Evolutionary conservation across 2,888 invertebrate genomes (phyloP).

Genomic region (Mesochorus sp.): DNA sequence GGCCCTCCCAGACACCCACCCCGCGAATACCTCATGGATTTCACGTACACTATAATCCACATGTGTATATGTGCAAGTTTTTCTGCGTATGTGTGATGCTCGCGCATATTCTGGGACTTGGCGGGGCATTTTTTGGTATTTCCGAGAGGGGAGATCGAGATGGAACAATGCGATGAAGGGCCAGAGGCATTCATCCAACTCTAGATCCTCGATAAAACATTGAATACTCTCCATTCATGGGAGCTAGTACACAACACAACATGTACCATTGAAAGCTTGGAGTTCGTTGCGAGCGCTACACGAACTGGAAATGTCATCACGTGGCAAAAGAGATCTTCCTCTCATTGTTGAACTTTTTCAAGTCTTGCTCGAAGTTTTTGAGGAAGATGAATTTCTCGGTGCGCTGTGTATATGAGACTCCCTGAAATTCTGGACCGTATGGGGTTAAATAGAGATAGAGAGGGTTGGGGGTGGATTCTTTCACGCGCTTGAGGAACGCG

Average conservation of each 20-base stretch:
- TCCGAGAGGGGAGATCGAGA: constrained; percentile 64
- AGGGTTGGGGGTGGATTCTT: too few species aligned
- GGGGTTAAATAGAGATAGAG: background rate
- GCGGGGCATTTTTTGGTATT: constrained; percentile 23
- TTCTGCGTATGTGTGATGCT: constrained; percentile 18
- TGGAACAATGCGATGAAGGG: constrained; percentile 69
- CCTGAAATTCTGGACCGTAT: background rate
- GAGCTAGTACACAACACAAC: constrained; percentile 11
- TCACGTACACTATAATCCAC: too few species aligned
- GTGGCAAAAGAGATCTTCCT: constrained; percentile 58
- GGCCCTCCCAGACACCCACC: constrained; percentile 14
- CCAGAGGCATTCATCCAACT: constrained; percentile 75
- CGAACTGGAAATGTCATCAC: constrained; percentile 76
- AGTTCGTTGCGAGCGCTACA: constrained; percentile 65
- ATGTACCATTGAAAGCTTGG: constrained; percentile 47
- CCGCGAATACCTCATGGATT: constrained; percentile 30
- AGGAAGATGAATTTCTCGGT: constrained; percentile 29
- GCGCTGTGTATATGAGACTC: background rate
- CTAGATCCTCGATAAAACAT: constrained; percentile 80
- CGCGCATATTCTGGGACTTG: constrained; percentile 22
- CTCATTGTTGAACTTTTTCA: constrained; percentile 18
- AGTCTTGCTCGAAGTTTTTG: constrained; percentile 18
- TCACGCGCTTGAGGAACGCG: too few species aligned
- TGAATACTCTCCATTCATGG: constrained; percentile 71
- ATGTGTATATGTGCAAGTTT: background rate